Evolutionary conservation across 2,797 vertebrate genomes (phyloP), one percentile per base, ranked within the genome.

Genomic region (Betta splendens): DNA sequence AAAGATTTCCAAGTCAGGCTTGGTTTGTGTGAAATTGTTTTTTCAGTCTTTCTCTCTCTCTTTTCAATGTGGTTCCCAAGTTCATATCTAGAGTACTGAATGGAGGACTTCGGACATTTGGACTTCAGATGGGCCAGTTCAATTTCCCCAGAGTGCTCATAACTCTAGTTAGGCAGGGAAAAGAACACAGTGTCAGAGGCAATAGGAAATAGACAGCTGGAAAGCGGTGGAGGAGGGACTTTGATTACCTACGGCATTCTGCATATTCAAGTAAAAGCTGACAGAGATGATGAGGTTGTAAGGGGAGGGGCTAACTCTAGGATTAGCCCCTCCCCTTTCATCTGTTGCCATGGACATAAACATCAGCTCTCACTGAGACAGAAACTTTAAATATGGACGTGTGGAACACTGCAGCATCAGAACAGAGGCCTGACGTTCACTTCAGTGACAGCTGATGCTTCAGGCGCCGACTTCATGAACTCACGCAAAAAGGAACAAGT

Each of bases 111-210:
- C 90, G 77, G 87, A 91, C 91, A 92, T 90, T 88, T 81, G 90
- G 90, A 89, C 91, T 92, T 92, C 92, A 91, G 90, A 87, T 75
- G 89, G 90, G 86, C 84, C 89, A 87, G 85, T 89, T 89, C 89
- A 91, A 86, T 89, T 89, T 87, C 84, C 90, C 90, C 87, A 90
- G 87, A 91, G 89, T 88, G 90, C 85, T 93, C 92, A 93, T 87
- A 92, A 92, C 89, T 93, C 92, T 93, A 88, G 86, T 93, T 91
- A 87, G 81, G 90, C 84, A 91, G 87, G 84, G 87, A 92, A 86
- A 88, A 92, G 90, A 91, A 91, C 81, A 93, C 60, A 92, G 77
- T 87, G 86, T 91, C 89, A 93, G 90, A 91, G 86, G 89, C 87
- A 91, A 90, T 86, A 84, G 77, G 63, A 85, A 88, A 89, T 65